Evolutionary conservation across 2,113 vertebrate genomes (phyloP).

Genomic region (Carollia perspicillata): DNA sequence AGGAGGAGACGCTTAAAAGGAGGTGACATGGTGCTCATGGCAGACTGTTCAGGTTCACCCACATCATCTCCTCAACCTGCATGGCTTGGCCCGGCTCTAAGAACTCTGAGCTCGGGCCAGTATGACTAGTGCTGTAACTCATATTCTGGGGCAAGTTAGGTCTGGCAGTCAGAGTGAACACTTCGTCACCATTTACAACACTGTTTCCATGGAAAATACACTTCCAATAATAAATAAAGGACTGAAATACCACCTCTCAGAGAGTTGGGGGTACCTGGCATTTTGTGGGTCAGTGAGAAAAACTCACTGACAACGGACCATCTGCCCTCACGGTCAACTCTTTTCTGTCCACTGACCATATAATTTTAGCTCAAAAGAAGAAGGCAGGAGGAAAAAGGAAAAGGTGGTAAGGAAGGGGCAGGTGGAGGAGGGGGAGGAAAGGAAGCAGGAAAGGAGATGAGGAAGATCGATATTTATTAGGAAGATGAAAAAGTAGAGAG

Average conservation of each 20-base stretch:
- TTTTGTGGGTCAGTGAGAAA: neutral
- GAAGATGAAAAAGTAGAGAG: neutral
- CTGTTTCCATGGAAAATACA: neutral
- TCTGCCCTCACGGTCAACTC: neutral
- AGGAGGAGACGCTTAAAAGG: neutral
- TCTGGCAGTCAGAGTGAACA: neutral
- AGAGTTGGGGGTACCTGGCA: neutral
- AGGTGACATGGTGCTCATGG: neutral
- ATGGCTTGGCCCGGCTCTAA: neutral
- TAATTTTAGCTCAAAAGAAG: neutral
- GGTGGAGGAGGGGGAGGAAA: neutral
- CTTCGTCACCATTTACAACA: neutral
- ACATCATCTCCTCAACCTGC: neutral
- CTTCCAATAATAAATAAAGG: neutral
- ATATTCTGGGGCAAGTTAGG: neutral
- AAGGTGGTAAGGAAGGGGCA: neutral
- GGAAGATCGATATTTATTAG: neutral
- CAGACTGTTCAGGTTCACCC: neutral
- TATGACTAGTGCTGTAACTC: neutral
- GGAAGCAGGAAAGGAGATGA: neutral
- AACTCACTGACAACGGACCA: neutral
- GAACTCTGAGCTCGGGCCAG: neutral
- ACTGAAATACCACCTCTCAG: neutral
- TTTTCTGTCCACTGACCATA: neutral
- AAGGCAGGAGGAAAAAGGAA: neutral